Evolutionary conservation across 2,888 invertebrate species (phyloP), one percentile per base, ranked within the genome.

Genomic region (Nipponacmea schrenckii): DNA sequence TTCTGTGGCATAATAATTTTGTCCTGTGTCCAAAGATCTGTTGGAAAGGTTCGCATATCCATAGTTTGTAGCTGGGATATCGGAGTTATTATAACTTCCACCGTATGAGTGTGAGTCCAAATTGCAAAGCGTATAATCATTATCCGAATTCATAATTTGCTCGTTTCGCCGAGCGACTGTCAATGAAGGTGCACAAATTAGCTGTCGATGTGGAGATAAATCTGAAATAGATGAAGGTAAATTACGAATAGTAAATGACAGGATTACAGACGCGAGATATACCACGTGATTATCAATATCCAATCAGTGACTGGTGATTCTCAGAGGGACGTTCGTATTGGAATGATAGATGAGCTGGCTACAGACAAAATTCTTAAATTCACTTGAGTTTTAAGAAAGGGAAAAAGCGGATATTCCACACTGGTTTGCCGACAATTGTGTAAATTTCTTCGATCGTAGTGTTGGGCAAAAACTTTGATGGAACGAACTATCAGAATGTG

Each of bases 111-210:
- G 85, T 26, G 83, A 84, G 80, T 88, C 88, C 75, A 88, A 77
- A 79, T 87, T 88, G 76, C 88, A 88, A 68, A 88, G 76, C 44
- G 88, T 87, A 77, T 88, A 88, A 73, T 87, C 86, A 71, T 80
- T 77, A 73, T 83, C 84, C 15, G 85, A 79, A 84, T 87, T 85
- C 87, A 86, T 85, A 76, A 78, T 83, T 77, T 75, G 67, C 68
- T 73, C 76, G 74, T 65, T 64, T 69, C 76, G 75, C 74, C 77
- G 75, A 79, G 81, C 79, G 79, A 80, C 75, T 78, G 77, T 77
- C 79, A 76, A 79, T 78, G 74, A 76, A 77, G 74, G 70, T 77
- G 76, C 83, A 78, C 80, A 85, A 84, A 84, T 85, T 83, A 81
- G 80, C 83, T 84, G 83, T 85, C 85, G 82, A 78, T 80, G 77